Evolutionary conservation across 2,797 vertebrate species (phyloP).

Genomic region (Mus caroli): DNA sequence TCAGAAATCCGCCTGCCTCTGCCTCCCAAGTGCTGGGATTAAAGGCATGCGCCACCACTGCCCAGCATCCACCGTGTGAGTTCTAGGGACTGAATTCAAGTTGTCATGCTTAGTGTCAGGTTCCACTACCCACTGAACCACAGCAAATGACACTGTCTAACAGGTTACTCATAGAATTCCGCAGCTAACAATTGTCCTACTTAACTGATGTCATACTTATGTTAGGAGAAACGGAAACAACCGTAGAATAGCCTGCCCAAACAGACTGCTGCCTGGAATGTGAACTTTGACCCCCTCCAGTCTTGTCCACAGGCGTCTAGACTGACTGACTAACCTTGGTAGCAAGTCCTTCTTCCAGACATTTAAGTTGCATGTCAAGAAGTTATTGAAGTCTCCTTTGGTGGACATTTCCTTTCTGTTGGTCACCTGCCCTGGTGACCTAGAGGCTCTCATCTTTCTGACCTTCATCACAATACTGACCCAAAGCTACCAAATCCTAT

Average conservation of each 20-base stretch:
- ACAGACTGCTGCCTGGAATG: background rate
- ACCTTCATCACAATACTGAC: background rate
- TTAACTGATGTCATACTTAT: background rate
- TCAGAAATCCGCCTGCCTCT: too few relatives aligned
- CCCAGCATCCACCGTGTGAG: background rate
- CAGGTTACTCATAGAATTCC: background rate
- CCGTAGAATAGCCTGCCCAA: background rate
- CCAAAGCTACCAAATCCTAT: background rate
- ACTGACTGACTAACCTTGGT: background rate
- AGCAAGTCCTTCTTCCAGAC: background rate
- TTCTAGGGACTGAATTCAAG: background rate
- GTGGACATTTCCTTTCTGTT: background rate
- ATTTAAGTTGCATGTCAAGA: background rate
- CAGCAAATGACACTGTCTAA: background rate
- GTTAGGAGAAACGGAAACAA: background rate
- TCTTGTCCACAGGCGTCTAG: background rate
- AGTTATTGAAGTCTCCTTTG: background rate
- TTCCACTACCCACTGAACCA: background rate
- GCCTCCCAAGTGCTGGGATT: too few relatives aligned
- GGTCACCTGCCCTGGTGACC: background rate
- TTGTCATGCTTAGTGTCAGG: background rate
- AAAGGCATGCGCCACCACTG: too few relatives aligned
- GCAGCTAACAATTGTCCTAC: background rate
- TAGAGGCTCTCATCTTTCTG: background rate
- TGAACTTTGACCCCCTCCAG: background rate